Percentiles rank a stretch among this genome's conserved stretches.
These are phyloP conservation scores for Steinernema carpocapsae DNA, from an alignment of 2,888 invertebrate genomes.

Conservation along the genomic window DNA sequence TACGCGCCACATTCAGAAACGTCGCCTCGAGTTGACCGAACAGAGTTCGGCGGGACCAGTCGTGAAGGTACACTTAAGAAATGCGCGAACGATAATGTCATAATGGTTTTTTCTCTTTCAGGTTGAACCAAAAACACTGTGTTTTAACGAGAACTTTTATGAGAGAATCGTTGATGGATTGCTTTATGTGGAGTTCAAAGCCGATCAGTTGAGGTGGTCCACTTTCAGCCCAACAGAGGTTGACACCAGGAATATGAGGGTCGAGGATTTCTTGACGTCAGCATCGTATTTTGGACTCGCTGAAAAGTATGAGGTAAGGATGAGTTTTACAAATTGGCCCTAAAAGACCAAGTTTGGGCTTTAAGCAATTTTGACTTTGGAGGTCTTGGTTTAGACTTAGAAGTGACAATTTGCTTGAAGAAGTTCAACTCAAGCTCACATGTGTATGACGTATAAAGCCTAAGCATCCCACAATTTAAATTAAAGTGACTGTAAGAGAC, in stretches of 20 bases:
- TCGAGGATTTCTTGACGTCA: not conserved
- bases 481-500: too few relatives aligned
- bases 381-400: too few relatives aligned
- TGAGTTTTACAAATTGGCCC: not conserved
- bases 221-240: constrained; percentile 1
- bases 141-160: not conserved
- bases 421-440: not conserved
- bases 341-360: not conserved
- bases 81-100: too few relatives aligned
- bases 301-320: not conserved
- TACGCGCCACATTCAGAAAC: not conserved
- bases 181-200: constrained; percentile 10
- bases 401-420: not conserved
- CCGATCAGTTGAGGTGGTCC: constrained; percentile 11
- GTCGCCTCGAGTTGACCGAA: constrained; percentile 8
- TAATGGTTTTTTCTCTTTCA: too few relatives aligned
- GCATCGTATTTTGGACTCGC: not conserved
- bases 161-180: constrained; percentile 2
- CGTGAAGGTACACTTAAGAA: not conserved
- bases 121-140: constrained; percentile 14
- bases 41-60: constrained; percentile 1
- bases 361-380: not conserved
- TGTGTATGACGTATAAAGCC: too few relatives aligned
- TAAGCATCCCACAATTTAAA: too few relatives aligned
- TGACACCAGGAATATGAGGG: not conserved